Conservation (phyloP, 2,113 vertebrate genomes). For the Tetrao urogallus region DNA sequence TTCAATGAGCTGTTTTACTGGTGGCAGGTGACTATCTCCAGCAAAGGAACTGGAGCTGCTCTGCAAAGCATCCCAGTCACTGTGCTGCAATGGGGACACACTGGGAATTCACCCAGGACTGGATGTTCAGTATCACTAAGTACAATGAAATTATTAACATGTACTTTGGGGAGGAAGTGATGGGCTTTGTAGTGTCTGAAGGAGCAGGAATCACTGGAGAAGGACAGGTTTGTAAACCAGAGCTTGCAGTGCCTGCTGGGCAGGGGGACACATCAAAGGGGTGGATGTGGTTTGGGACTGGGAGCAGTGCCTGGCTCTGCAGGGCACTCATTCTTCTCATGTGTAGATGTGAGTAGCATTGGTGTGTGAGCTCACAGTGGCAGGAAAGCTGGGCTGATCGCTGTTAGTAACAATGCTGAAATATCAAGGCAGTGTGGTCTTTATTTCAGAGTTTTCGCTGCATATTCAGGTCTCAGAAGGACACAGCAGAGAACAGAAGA, state of each 20-base stretch:
- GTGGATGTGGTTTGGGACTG: rapidly evolving
- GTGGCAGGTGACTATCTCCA: neutral
- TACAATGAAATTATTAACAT: neutral
- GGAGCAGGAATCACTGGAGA: neutral
- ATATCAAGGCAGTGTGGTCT: neutral
- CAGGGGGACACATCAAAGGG: rapidly evolving
- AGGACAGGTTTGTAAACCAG: neutral
- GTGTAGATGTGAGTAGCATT: rapidly evolving
- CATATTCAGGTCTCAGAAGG: neutral
- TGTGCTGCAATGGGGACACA: neutral
- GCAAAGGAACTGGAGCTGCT: neutral
- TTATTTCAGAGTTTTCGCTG: neutral
- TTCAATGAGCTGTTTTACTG: neutral
- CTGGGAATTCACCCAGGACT: neutral
- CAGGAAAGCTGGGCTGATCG: neutral
- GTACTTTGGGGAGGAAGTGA: neutral
- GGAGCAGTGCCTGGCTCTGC: neutral
- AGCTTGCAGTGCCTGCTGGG: rapidly evolving
- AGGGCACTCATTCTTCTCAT: rapidly evolving
- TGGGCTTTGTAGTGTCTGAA: neutral
- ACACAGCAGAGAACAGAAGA: neutral
- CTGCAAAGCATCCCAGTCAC: neutral
- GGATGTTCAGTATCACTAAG: neutral
- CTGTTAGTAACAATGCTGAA: neutral
- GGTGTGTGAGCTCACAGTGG: rapidly evolving